phyloP scores from a whole-genome alignment of 1,140 invertebrate species.

The Aphelinus certus region DNA sequence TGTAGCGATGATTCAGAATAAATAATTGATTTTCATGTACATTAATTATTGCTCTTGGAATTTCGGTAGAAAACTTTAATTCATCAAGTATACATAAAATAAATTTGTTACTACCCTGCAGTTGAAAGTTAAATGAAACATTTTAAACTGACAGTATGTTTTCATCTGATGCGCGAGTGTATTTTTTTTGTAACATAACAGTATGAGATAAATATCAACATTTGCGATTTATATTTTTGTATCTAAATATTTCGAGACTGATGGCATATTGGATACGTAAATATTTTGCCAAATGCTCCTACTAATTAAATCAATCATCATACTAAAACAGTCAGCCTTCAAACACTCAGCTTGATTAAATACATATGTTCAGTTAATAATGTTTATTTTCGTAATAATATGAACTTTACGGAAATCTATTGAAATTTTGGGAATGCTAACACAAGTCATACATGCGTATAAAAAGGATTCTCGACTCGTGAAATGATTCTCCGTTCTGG shows the following conservation, averaged over 20 bases:
- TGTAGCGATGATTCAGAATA: conserved; percentile 1
- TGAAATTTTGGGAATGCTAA: neutral
- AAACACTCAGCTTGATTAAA: conserved; percentile 12
- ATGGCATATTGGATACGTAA: conserved; percentile 38
- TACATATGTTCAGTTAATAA: conserved; percentile 8
- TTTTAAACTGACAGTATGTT: no score
- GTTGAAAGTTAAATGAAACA: no score
- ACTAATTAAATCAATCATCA: conserved; percentile 17
- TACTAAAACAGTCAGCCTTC: conserved; percentile 16
- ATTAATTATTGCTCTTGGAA: conserved; percentile 20
- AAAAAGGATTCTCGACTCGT: no score
- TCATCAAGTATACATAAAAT: no score
- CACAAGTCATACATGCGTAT: no score
- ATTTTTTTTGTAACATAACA: no score
- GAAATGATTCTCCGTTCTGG: no score
- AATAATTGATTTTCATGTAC: neutral
- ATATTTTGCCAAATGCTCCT: conserved; percentile 24
- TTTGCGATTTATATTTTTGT: conserved; percentile 26
- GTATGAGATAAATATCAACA: conserved; percentile 14
- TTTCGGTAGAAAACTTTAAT: neutral
- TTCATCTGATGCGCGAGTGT: no score
- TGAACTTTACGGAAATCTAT: neutral
- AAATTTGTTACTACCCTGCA: no score
- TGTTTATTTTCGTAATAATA: conserved; percentile 13
- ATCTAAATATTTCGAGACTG: neutral